Base-by-base conservation (phyloP, 2,113 vertebrate genomes). In the Peromyscus leucopus region DNA sequence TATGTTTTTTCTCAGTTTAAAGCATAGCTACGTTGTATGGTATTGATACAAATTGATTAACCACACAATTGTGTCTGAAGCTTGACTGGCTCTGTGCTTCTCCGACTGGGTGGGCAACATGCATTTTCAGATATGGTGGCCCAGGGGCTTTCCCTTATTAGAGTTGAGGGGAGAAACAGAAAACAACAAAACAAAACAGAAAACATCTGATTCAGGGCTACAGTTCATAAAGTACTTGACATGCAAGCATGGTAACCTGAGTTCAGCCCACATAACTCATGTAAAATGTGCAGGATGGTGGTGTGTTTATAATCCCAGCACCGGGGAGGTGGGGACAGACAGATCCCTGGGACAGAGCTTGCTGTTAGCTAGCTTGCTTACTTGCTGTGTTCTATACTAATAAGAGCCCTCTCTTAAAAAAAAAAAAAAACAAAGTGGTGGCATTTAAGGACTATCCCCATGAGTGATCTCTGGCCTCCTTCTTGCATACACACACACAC, bases 31-130 rank as follows among this genome's bases (percentile, higher is more conserved):
- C 78, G 67, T 94, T 96, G 17, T 51, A 61, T 22, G n/a, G 36
- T 92, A 33, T 39, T 71, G 48, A 42, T 97, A 97, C 65, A 93
- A 97, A 46, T 76, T 72, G 55, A 93, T 95, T 85, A 90, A 78
- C 36, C 3, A 0, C 4, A 21, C 69, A 59, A 83, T n/a, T 90
- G 51, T 31, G 90, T n/a, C 72, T 48, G 12, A 57, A 63, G 22
- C 42, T 93, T 93, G 69, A 46, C 82, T 67, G 65, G 67, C 46
- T 59, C 0, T 7, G 85, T 89, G 33, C 57, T 89, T 92, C 85
- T 95, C 39, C 42, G 55, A 0, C 63, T 93, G 10, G 36, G 36
- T 48, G 46, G 57, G 74, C 28, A 33, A 57, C 19, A 33, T 39
- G 19, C 69, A 12, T 36, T 3, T 96, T 97, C 28, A 75, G 33